phyloP scores from a whole-genome alignment of 2,797 vertebrate species.

The Tinamus major region DNA sequence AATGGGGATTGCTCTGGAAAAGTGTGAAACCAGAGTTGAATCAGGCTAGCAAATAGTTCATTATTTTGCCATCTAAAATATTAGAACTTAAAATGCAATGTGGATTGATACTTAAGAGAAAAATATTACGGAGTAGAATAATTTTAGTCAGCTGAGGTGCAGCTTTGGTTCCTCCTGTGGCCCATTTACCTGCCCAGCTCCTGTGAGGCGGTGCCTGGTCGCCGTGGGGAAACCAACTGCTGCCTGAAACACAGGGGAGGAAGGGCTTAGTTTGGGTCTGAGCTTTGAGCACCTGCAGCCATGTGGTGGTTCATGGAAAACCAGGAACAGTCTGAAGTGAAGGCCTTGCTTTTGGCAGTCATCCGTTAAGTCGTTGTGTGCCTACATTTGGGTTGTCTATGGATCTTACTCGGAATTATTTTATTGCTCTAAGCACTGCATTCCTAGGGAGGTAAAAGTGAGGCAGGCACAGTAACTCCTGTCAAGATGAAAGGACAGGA shows the following conservation, averaged over 20 bases:
- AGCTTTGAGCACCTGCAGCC: background rate
- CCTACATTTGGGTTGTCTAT: background rate
- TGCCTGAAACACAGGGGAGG: background rate
- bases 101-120: background rate
- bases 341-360: background rate
- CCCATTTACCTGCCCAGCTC: background rate
- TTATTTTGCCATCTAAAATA: background rate
- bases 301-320: background rate
- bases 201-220: background rate
- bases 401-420: background rate
- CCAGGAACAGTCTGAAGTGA: background rate
- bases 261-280: background rate
- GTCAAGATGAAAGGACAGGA: background rate
- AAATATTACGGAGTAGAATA: background rate
- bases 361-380: background rate
- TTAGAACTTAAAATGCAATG: background rate
- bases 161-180: background rate
- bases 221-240: background rate
- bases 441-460: background rate
- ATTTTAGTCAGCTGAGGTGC: conserved; percentile 6
- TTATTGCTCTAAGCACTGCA: background rate
- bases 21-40: conserved; percentile 25
- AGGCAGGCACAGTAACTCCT: background rate
- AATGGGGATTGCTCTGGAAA: background rate
- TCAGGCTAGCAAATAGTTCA: background rate